These are phyloP conservation scores for Megaceryle alcyon DNA, from an alignment of 2,797 vertebrate species.

Conservation along the genomic window DNA sequence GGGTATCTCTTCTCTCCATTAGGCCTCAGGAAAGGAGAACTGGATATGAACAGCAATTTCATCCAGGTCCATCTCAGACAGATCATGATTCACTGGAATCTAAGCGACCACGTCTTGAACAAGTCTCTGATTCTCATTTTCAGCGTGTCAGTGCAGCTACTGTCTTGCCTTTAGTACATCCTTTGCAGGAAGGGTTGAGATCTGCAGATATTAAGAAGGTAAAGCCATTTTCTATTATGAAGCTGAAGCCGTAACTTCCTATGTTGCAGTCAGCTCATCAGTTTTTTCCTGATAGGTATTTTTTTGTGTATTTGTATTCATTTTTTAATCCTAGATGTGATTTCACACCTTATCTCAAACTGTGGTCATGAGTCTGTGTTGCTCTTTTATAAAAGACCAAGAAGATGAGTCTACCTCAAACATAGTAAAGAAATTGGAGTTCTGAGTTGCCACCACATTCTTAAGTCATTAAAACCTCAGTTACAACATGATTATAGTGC, in stretches of 20 bases:
- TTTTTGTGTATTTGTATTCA: not conserved
- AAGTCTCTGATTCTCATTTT: constrained; percentile 90
- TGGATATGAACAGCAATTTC: constrained; percentile 93
- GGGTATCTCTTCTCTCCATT: not conserved
- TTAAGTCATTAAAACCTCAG: not conserved
- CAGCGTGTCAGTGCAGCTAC: constrained; percentile 83
- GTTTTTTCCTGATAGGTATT: not conserved
- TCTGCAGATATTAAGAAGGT: constrained; percentile 94
- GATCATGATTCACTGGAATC: constrained; percentile 92
- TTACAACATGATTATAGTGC: not conserved
- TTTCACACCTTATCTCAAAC: not conserved
- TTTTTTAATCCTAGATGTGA: not conserved
- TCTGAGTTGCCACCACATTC: not conserved
- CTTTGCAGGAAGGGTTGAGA: constrained; percentile 89
- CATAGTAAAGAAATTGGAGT: not conserved
- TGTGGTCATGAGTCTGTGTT: not conserved
- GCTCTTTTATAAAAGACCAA: not conserved
- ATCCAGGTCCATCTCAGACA: constrained; percentile 82
- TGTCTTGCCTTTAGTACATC: constrained; percentile 86
- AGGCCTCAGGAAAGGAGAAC: constrained; percentile 97
- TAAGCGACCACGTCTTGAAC: constrained; percentile 93
- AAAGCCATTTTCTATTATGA: not conserved
- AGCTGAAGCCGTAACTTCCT: not conserved
- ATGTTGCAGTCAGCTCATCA: accelerated
- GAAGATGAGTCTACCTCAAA: not conserved